phyloP scores from a whole-genome alignment of 2,113 vertebrate species.

The Vanacampus margaritifer region DNA sequence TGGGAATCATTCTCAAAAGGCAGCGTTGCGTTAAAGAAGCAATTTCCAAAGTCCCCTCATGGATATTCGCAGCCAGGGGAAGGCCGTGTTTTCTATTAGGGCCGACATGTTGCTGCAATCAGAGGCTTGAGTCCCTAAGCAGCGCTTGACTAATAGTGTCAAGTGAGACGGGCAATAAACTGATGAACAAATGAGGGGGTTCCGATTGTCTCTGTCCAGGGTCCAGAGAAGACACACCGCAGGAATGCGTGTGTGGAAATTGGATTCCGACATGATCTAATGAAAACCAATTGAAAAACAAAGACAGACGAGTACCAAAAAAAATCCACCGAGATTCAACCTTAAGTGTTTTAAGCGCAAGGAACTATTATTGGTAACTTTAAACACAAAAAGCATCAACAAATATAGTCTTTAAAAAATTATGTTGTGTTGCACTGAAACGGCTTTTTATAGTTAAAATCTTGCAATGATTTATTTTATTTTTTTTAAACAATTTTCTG shows the following conservation, averaged over 20 bases:
- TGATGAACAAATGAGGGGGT: slow-evolving; percentile 47
- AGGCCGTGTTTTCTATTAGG: slow-evolving; percentile 42
- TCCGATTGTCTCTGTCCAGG: slow-evolving; percentile 34
- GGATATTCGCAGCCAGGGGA: slow-evolving; percentile 24
- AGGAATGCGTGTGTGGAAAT: slow-evolving; percentile 32
- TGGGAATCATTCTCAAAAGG: slow-evolving; percentile 71
- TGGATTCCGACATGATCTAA: not conserved
- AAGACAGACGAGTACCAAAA: not conserved
- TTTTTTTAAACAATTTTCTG: not conserved
- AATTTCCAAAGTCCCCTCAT: slow-evolving; percentile 38
- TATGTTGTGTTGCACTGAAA: not conserved
- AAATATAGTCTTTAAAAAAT: not conserved
- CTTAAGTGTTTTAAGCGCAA: not conserved
- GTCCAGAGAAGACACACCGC: slow-evolving; percentile 41
- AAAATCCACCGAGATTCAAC: no score
- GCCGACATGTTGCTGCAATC: slow-evolving; percentile 71
- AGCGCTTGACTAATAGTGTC: slow-evolving; percentile 68
- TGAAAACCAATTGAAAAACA: not conserved
- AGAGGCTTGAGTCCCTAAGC: slow-evolving; percentile 47
- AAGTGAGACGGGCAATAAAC: slow-evolving; percentile 63
- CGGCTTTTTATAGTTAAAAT: not conserved
- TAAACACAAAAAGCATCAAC: not conserved
- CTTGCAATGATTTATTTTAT: not conserved
- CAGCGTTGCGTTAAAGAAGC: slow-evolving; percentile 48
- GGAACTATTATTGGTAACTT: no score